Evolutionary conservation across 2,113 vertebrate species (phyloP).

Genomic region (Antennarius striatus): DNA sequence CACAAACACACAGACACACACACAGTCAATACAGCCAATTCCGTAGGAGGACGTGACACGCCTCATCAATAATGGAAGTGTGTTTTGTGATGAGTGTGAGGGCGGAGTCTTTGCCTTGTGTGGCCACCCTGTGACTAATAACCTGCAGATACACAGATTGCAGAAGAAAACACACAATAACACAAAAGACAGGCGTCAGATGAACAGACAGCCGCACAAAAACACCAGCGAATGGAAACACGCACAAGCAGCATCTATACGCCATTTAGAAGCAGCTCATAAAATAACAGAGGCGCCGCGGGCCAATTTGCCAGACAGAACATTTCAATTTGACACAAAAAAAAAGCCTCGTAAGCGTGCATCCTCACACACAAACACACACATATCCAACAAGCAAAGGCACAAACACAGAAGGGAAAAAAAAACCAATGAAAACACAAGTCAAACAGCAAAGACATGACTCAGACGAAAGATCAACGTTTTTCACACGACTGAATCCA

Average conservation of each 20-base stretch:
- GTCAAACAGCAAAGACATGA: constrained; percentile 4
- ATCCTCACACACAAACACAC: constrained; percentile 22
- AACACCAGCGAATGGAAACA: constrained; percentile 21
- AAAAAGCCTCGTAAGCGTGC: constrained; percentile 44
- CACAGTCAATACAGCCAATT: neutral
- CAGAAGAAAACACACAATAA: constrained; percentile 8
- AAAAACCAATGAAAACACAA: neutral
- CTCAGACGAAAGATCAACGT: neutral
- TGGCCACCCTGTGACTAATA: constrained; percentile 35
- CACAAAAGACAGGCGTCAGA: constrained; percentile 2
- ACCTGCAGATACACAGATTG: constrained; percentile 25
- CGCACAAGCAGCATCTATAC: constrained; percentile 34
- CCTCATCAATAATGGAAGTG: constrained; percentile 60
- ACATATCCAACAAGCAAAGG: constrained; percentile 1
- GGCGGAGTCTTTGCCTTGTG: constrained; percentile 15
- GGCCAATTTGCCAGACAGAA: constrained; percentile 42
- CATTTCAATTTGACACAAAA: constrained; percentile 58
- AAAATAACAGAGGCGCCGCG: constrained; percentile 32
- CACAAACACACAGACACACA: constrained; percentile 6
- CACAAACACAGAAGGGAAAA: constrained; percentile 12
- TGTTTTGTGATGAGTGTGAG: constrained; percentile 31
- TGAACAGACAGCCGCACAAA: constrained; percentile 10
- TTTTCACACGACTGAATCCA: too few species aligned
- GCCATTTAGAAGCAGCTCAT: constrained; percentile 54
- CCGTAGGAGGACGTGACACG: constrained; percentile 17